phyloP scores from a whole-genome alignment of 1,140 invertebrate species.

The Charaxes varanes region DNA sequence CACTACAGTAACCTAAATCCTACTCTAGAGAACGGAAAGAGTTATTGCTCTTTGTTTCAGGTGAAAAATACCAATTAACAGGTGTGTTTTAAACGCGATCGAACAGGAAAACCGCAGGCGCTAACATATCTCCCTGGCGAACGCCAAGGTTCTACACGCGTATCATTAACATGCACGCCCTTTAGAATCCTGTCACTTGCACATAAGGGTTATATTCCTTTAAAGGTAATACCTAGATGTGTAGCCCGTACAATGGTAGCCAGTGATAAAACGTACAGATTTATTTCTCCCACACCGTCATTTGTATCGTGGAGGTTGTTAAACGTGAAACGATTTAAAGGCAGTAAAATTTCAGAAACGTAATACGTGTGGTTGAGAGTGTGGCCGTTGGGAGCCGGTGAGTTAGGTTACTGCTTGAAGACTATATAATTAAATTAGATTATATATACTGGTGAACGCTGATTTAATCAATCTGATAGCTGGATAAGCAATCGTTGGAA shows the following conservation, averaged over 20 bases:
- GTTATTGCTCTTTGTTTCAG: constrained; percentile 2
- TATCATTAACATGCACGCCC: neutral
- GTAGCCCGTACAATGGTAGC: constrained; percentile 23
- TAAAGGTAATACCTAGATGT: constrained; percentile 4
- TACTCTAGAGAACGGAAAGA: neutral
- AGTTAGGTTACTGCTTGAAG: neutral
- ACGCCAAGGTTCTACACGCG: constrained; percentile 13
- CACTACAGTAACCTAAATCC: too few species aligned
- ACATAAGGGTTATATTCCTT: constrained; percentile 2
- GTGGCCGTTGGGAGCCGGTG: constrained; percentile 6
- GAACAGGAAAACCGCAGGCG: constrained; percentile 36
- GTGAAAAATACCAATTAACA: constrained; percentile 22
- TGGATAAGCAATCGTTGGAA: too few species aligned
- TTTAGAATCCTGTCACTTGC: neutral
- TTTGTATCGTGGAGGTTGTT: constrained; percentile 43
- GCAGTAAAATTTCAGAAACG: constrained; percentile 33
- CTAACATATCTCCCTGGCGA: constrained; percentile 44
- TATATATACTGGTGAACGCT: too few species aligned
- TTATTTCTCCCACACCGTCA: constrained; percentile 38
- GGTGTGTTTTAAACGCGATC: constrained; percentile 27
- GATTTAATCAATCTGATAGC: too few species aligned
- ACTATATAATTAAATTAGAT: constrained; percentile 15
- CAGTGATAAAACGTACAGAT: constrained; percentile 50
- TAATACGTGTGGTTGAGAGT: constrained; percentile 26
- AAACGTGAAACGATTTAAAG: constrained; percentile 41